These are phyloP conservation scores for Reticulitermes lucifugus DNA, from an alignment of 2,888 invertebrate species.

Conservation along the genomic window DNA sequence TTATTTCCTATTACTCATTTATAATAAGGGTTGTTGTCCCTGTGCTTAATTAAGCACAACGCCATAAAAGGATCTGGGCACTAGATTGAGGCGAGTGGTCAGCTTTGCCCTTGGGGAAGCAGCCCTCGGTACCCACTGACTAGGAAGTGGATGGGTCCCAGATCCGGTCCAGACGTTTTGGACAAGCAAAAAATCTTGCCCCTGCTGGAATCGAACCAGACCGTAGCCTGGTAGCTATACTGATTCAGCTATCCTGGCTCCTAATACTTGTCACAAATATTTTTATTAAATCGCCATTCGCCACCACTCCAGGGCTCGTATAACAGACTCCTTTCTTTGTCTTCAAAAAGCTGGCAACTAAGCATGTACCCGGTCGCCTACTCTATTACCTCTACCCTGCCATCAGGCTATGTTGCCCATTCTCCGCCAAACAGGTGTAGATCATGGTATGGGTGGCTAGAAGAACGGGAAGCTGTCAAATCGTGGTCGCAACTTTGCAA, in stretches of 20 bases:
- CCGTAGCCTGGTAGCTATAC: no score
- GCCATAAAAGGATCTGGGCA: no score
- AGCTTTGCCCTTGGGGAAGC: no score
- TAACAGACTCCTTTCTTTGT: slow-evolving; percentile 44
- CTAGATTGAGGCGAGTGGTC: no score
- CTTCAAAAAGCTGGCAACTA: slow-evolving; percentile 42
- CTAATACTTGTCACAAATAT: not conserved
- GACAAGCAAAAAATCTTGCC: no score
- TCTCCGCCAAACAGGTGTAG: slow-evolving; percentile 46
- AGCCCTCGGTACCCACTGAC: no score
- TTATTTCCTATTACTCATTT: not conserved
- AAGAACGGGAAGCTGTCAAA: slow-evolving; percentile 19
- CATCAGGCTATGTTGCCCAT: slow-evolving; percentile 44
- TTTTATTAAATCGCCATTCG: not conserved
- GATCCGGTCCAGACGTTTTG: no score
- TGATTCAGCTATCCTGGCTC: no score
- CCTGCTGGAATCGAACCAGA: no score
- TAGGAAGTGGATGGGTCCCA: no score
- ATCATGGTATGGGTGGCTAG: slow-evolving; percentile 11
- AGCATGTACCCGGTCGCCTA: slow-evolving; percentile 38
- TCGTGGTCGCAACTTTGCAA: not conserved
- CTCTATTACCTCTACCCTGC: slow-evolving; percentile 26
- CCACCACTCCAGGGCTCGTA: slow-evolving; percentile 41
- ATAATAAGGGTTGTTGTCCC: no score
- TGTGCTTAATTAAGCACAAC: no score